A percentile compares a stretch with the other conserved stretches of the same genome.
Conservation (phyloP, 2,888 invertebrate genomes). For the Cabera pusaria region DNA sequence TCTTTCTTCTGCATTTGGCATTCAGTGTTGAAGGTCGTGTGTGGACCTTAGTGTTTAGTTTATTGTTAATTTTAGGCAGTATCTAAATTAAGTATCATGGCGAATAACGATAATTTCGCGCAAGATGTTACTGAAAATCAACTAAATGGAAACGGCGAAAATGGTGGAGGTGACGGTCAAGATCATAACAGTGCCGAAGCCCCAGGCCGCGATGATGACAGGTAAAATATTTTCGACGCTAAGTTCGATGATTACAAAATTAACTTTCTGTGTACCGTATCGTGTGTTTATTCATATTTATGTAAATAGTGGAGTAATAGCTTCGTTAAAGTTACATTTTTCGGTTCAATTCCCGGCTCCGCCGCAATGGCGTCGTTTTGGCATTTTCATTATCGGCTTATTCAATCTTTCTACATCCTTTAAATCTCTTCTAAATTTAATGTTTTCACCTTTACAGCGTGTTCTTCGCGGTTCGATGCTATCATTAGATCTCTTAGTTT, state of each 20-base stretch:
- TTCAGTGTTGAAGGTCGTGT: slow-evolving; percentile 79
- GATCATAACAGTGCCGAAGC: slow-evolving; percentile 90
- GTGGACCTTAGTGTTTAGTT: slow-evolving; percentile 74
- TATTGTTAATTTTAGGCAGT: slow-evolving; percentile 82
- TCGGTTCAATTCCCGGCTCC: slow-evolving; percentile 49
- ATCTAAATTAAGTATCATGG: slow-evolving; percentile 76
- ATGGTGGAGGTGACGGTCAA: slow-evolving; percentile 87
- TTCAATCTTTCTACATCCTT: slow-evolving; percentile 68
- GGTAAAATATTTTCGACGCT: slow-evolving; percentile 66
- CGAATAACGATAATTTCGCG: slow-evolving; percentile 91
- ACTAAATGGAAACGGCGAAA: slow-evolving; percentile 84
- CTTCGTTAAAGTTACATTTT: slow-evolving; percentile 54
- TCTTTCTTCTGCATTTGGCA: slow-evolving; percentile 81
- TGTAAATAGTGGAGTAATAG: slow-evolving; percentile 25
- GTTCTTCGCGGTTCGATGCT: slow-evolving; percentile 58
- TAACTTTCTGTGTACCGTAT: too few relatives aligned
- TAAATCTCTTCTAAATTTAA: slow-evolving; percentile 74
- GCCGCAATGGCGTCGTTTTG: slow-evolving; percentile 77
- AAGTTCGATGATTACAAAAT: too few relatives aligned
- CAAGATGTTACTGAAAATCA: slow-evolving; percentile 89
- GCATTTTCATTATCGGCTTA: slow-evolving; percentile 65
- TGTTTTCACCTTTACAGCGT: slow-evolving; percentile 63
- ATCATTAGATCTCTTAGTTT: slow-evolving; percentile 66
- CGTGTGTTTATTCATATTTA: too few relatives aligned
- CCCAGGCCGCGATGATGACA: slow-evolving; percentile 91